A percentile compares a stretch with the other conserved stretches of the same genome.
These are phyloP conservation scores for Trogon surrucura DNA, from an alignment of 2,113 vertebrate genomes.

Conservation along the genomic window DNA sequence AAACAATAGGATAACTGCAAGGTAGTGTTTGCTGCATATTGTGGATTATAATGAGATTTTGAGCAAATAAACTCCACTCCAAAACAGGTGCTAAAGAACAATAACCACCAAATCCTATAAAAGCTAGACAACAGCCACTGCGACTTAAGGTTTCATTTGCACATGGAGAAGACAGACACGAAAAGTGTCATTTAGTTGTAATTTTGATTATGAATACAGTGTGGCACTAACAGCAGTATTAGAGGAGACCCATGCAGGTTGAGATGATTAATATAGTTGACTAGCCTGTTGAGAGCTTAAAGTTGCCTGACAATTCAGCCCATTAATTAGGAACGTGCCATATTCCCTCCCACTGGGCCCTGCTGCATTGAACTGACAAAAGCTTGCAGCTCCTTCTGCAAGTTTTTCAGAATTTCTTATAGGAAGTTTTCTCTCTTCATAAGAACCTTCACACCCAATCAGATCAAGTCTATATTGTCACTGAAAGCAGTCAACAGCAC, in stretches of 20 bases:
- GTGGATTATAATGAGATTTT: slow-evolving; percentile 51
- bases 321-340: slow-evolving; percentile 58
- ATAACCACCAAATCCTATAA: slow-evolving; percentile 12
- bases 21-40: background rate
- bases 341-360: background rate
- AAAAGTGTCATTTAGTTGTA: slow-evolving; percentile 6
- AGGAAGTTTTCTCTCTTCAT: background rate
- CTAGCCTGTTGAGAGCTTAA: slow-evolving; percentile 34
- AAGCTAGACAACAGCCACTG: background rate
- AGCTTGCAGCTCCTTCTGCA: background rate
- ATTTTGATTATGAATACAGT: slow-evolving; percentile 58
- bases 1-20: background rate
- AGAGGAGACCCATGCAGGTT: background rate
- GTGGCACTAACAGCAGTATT: slow-evolving; percentile 13
- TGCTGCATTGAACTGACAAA: background rate
- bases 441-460: background rate
- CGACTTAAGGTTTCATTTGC: background rate
- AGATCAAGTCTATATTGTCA: background rate
- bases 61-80: slow-evolving; percentile 40
- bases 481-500: background rate
- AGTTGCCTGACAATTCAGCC: slow-evolving; percentile 33
- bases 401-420: background rate
- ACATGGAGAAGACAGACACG: background rate
- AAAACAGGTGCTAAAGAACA: slow-evolving; percentile 17
- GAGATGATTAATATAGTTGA: slow-evolving; percentile 52